Conservation (phyloP, 2,797 vertebrate genomes). For the Anguilla megastoma region DNA sequence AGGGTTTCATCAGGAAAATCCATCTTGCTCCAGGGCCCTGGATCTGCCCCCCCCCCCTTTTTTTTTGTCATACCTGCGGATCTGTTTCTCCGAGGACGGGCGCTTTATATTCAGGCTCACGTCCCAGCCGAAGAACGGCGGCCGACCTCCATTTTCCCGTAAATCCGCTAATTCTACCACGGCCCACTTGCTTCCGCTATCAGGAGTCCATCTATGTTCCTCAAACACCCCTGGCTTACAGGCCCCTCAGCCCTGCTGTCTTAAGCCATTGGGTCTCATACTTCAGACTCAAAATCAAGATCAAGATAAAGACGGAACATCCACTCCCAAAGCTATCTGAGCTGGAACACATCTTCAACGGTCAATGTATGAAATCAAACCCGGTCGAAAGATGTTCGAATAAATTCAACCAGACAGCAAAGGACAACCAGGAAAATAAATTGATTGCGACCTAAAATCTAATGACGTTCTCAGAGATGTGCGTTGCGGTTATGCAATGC, state of each 20-base stretch:
- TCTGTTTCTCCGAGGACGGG: neutral
- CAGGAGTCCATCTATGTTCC: neutral
- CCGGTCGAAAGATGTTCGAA: neutral
- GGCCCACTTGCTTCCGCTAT: neutral
- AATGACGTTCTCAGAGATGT: neutral
- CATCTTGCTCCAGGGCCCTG: neutral
- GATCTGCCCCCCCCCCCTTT: neutral
- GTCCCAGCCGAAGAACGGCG: neutral
- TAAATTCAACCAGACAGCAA: neutral
- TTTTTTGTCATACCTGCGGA: neutral
- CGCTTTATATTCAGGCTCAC: neutral
- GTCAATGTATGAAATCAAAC: neutral
- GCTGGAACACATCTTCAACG: neutral
- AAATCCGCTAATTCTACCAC: neutral
- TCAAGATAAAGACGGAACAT: neutral
- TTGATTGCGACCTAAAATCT: neutral
- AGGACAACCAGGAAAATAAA: neutral
- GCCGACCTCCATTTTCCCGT: neutral
- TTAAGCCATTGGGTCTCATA: neutral
- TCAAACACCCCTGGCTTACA: neutral
- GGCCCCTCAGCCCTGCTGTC: neutral
- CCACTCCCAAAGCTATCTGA: neutral
- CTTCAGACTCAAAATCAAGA: neutral
- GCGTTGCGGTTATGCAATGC: neutral
- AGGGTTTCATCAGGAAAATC: slow-evolving; percentile 7